phyloP scores from a whole-genome alignment of 2,113 vertebrate genomes.

The Solea senegalensis region DNA sequence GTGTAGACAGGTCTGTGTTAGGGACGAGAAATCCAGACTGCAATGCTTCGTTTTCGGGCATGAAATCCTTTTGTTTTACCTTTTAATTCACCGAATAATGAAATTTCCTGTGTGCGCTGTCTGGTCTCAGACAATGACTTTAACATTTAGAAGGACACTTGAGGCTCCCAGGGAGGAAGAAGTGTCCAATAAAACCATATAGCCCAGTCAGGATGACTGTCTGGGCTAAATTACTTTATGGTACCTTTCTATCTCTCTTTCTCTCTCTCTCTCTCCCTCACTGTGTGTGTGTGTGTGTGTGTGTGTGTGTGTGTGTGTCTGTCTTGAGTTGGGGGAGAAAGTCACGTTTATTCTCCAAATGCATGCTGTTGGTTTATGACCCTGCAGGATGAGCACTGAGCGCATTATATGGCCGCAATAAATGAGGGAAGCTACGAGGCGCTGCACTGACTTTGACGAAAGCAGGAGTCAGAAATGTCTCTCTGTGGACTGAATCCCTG shows the following conservation, averaged over 20 bases:
- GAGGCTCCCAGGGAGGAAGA: conserved; percentile 59
- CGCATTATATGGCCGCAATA: conserved; percentile 65
- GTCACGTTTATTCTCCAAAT: conserved; percentile 81
- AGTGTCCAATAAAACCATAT: conserved; percentile 73
- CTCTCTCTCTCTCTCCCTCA: neutral
- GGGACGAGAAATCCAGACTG: neutral
- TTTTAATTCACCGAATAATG: neutral
- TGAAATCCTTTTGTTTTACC: conserved; percentile 21
- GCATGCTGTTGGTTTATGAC: conserved; percentile 77
- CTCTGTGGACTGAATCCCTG: conserved; percentile 25
- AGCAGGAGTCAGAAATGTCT: conserved; percentile 46
- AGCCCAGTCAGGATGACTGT: conserved; percentile 54
- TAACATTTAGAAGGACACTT: conserved; percentile 65
- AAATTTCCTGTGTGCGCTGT: conserved; percentile 35
- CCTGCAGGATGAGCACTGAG: conserved; percentile 63
- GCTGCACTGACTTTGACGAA: conserved; percentile 70
- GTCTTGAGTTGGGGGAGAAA: conserved; percentile 58
- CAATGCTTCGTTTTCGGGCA: too few relatives aligned
- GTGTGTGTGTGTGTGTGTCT: conserved; percentile 31
- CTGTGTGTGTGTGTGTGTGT: neutral
- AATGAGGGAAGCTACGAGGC: conserved; percentile 52
- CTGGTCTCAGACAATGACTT: conserved; percentile 73
- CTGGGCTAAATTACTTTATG: conserved; percentile 76
- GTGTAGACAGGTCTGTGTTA: neutral
- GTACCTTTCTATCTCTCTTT: conserved; percentile 4